Evolutionary conservation across 2,888 invertebrate genomes (phyloP), one percentile per base, ranked within the genome.

Genomic region (Pteria penguin): DNA sequence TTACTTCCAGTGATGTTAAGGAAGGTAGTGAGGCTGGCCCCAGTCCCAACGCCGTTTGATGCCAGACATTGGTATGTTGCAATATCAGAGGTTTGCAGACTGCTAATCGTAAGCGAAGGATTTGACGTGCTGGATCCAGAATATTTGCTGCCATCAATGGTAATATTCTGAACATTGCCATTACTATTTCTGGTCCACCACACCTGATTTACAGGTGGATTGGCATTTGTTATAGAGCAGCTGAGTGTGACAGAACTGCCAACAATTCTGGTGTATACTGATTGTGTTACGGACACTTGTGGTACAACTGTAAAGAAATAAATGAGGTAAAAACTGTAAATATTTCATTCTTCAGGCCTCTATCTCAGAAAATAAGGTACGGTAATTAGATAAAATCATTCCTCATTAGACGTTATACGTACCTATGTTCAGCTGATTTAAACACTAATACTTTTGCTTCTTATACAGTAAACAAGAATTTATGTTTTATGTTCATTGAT

Each of bases 221-320:
- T 75, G 32, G 71, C 75, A 14, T 57, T 18, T 8, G 18, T 8
- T 8, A 45, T 45, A 14, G 65, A 36, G 33, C 75, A 75, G 18
- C 60, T 54, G 27, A 75, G 33, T 8, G 75, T 75, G 14, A 75
- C 54, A 54, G 75, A 62, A 18, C 33, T 57, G 3, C 75, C 75
- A 52, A 65, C 65, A n/a, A 45, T 36, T 14, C 33, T 36, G 0
- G 72, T 26, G 45, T 72, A 55, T 27, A 5, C 29, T 14, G 32
- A 54, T n/a, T 26, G 27, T 27, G 32, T 36, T 26, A 54, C 26
- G 31, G 27, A 54, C 54, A 67, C 26, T 27, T 45, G 33, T 14
- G 45, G 45, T 18, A 45, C 8, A 8, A 45, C 45, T 45, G 45
- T 45, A 45, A 18, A 45, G n/a, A n/a, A n/a, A n/a, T n/a, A n/a